Conservation (phyloP, 1,140 invertebrate species). For the Brevipalpus yothersi region DNA sequence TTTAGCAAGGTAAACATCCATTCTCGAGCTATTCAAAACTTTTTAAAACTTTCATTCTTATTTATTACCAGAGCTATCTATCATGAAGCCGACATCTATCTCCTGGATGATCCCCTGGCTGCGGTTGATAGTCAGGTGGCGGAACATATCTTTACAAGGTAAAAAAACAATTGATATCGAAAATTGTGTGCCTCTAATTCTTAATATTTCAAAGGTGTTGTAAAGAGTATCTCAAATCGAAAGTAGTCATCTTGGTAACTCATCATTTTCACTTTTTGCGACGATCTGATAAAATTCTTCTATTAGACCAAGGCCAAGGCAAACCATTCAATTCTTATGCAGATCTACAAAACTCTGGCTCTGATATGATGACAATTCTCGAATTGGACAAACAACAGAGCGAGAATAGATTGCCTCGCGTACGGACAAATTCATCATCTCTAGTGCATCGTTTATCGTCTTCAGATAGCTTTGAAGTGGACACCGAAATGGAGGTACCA, state of each 20-base stretch:
- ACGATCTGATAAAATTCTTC: slow-evolving; percentile 6
- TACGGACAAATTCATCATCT: no score
- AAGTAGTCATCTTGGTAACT: slow-evolving; percentile 39
- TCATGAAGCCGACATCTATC: slow-evolving; percentile 18
- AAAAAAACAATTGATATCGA: background rate
- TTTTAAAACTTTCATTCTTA: background rate
- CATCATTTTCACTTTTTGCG: slow-evolving; percentile 27
- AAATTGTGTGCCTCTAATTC: background rate
- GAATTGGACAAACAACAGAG: no score
- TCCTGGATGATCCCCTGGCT: slow-evolving; percentile 25
- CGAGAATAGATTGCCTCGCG: no score
- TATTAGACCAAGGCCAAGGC: slow-evolving; percentile 19
- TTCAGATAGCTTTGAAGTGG: no score
- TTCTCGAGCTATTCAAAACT: slow-evolving; percentile 11
- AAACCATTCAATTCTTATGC: background rate
- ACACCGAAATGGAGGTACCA: no score
- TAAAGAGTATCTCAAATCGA: slow-evolving; percentile 27
- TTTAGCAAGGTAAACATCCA: slow-evolving; percentile 11
- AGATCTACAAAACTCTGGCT: background rate
- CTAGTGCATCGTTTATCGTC: no score
- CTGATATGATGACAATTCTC: no score
- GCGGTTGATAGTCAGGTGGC: slow-evolving; percentile 22
- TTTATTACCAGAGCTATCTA: slow-evolving; percentile 15
- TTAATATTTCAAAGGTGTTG: slow-evolving; percentile 14
- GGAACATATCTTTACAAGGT: slow-evolving; percentile 21